Conservation (phyloP, 2,797 vertebrate species). For the Heterohyrax brucei region DNA sequence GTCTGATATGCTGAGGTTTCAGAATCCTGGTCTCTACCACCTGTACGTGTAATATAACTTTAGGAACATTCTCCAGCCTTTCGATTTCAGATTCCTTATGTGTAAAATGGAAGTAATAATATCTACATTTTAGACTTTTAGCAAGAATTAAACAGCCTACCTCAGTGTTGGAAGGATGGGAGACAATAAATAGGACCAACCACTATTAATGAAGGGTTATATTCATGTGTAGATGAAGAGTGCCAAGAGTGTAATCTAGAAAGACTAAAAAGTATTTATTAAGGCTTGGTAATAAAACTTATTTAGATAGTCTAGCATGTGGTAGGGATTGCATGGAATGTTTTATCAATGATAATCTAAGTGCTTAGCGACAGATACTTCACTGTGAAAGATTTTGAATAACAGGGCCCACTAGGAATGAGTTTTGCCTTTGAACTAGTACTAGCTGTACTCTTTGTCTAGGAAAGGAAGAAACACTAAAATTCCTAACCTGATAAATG, state of each 20-base stretch:
- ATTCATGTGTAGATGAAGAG: neutral
- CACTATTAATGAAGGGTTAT: slow-evolving; percentile 49
- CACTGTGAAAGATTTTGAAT: slow-evolving; percentile 50
- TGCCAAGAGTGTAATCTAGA: slow-evolving; percentile 48
- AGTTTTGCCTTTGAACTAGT: slow-evolving; percentile 58
- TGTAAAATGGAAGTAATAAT: slow-evolving; percentile 58
- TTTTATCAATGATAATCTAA: slow-evolving; percentile 64
- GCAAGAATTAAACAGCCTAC: slow-evolving; percentile 29
- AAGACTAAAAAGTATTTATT: slow-evolving; percentile 55
- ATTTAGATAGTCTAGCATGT: slow-evolving; percentile 47
- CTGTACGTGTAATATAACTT: slow-evolving; percentile 31
- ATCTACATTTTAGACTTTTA: slow-evolving; percentile 40
- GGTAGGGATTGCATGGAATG: neutral
- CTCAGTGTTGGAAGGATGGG: slow-evolving; percentile 17
- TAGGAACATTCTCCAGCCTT: slow-evolving; percentile 23
- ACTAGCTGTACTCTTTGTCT: neutral
- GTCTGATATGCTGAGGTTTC: slow-evolving; percentile 32
- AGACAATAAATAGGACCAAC: slow-evolving; percentile 59
- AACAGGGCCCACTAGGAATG: neutral
- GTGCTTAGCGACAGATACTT: slow-evolving; percentile 50
- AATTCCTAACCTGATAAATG: slow-evolving; percentile 62
- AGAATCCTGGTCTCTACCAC: slow-evolving; percentile 10
- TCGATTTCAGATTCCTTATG: slow-evolving; percentile 18
- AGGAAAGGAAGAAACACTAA: slow-evolving; percentile 60
- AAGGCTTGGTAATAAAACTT: slow-evolving; percentile 60